Conservation (phyloP, 2,797 vertebrate genomes). For the Gymnothorax reevesii region DNA sequence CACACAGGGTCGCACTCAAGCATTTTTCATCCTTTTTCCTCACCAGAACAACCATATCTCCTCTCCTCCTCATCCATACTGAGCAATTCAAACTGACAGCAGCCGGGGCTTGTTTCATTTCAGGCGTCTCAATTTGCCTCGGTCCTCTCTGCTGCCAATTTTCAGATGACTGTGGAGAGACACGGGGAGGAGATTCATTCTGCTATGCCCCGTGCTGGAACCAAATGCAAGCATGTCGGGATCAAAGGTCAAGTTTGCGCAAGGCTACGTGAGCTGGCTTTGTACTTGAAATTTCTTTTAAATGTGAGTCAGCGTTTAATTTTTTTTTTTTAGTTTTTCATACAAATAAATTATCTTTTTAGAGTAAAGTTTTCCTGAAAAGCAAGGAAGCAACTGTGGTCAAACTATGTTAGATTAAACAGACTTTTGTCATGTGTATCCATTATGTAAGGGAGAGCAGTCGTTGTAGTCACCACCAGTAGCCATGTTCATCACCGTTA, state of each 20-base stretch:
- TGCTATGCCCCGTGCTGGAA: not conserved
- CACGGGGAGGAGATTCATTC: too few species aligned
- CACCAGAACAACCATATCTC: not conserved
- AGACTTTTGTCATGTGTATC: not conserved
- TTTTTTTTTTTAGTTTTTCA: not conserved
- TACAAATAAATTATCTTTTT: not conserved
- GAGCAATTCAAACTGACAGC: constrained; percentile 4
- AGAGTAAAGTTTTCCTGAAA: too few species aligned
- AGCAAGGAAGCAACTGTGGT: too few species aligned
- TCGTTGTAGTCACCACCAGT: not conserved
- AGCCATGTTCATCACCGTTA: not conserved
- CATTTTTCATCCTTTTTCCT: not conserved
- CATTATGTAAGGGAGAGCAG: not conserved
- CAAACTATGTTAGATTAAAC: not conserved
- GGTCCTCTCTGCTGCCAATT: not conserved
- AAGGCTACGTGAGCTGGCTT: not conserved
- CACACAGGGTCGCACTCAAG: not conserved
- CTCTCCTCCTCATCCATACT: not conserved
- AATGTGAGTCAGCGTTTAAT: not conserved
- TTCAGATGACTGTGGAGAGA: not conserved
- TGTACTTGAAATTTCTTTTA: not conserved
- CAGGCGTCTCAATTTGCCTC: not conserved
- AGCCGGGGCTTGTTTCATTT: constrained; percentile 1
- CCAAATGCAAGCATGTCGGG: not conserved
- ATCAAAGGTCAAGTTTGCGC: constrained; percentile 5